Conservation (phyloP, 2,888 invertebrate genomes). For the Dicycla oo region DNA sequence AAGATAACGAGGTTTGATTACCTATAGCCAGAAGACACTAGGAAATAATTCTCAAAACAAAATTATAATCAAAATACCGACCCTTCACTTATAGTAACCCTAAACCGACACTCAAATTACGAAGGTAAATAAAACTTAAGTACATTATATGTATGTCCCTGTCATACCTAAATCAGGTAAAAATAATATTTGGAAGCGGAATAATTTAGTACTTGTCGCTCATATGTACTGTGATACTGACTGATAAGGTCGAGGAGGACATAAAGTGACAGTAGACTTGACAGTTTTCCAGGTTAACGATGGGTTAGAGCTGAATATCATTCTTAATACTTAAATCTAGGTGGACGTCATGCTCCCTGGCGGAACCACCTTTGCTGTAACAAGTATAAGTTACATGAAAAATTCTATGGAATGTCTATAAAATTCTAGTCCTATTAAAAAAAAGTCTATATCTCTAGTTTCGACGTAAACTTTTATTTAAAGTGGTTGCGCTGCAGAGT, state of each 20-base stretch:
- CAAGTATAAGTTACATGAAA: too few relatives aligned
- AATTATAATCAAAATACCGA: slow-evolving; percentile 3
- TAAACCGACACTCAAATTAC: slow-evolving; percentile 44
- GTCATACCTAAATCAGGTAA: slow-evolving; percentile 52
- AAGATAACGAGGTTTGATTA: too few relatives aligned
- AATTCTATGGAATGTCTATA: too few relatives aligned
- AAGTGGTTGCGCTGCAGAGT: too few relatives aligned
- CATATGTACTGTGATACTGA: slow-evolving; percentile 18
- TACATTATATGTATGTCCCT: slow-evolving; percentile 31
- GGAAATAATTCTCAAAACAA: slow-evolving; percentile 1
- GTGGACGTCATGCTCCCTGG: too few relatives aligned
- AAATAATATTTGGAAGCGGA: slow-evolving; percentile 43
- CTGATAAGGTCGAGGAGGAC: slow-evolving; percentile 32
- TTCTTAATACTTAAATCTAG: slow-evolving; percentile 1
- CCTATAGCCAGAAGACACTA: background rate
- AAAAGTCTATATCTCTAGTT: too few relatives aligned
- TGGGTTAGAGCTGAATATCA: background rate
- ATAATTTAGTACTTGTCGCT: slow-evolving; percentile 50
- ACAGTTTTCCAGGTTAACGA: slow-evolving; percentile 14
- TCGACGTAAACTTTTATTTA: too few relatives aligned
- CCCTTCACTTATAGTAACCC: slow-evolving; percentile 6
- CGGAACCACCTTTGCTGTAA: too few relatives aligned
- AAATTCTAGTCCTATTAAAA: too few relatives aligned
- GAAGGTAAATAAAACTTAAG: slow-evolving; percentile 30
- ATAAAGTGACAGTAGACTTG: slow-evolving; percentile 5